These are phyloP conservation scores for Patagioenas fasciata DNA, from an alignment of 2,113 vertebrate species.

Conservation along the genomic window DNA sequence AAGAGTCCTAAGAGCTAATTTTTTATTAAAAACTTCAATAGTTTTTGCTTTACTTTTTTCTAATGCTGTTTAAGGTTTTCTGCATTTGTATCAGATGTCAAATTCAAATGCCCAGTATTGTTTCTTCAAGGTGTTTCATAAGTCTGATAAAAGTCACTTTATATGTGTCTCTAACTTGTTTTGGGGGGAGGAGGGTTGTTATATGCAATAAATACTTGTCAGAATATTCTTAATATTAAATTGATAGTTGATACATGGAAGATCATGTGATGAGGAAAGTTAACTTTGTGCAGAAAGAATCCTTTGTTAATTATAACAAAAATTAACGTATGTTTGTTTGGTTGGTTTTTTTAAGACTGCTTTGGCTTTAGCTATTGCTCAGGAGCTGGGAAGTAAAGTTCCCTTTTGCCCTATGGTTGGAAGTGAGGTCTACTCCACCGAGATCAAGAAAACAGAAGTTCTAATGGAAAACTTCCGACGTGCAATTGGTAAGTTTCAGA, in stretches of 20 bases:
- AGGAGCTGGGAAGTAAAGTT: slow-evolving; percentile 97
- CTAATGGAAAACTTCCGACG: slow-evolving; percentile 98
- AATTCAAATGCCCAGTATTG: not conserved
- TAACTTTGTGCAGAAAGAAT: not conserved
- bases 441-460: slow-evolving; percentile 99
- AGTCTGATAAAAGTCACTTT: not conserved
- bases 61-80: accelerated
- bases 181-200: not conserved
- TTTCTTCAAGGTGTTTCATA: not conserved
- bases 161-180: not conserved
- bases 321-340: not conserved
- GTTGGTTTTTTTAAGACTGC: slow-evolving; percentile 81
- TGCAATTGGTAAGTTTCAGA: slow-evolving; percentile 88
- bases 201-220: not conserved
- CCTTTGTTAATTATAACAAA: not conserved
- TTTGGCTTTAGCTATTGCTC: slow-evolving; percentile 93
- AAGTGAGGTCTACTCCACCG: slow-evolving; percentile 96
- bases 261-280: not conserved
- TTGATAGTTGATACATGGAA: not conserved
- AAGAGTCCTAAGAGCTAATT: not conserved
- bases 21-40: not conserved
- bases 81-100: not conserved
- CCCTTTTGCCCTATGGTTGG: slow-evolving; percentile 99
- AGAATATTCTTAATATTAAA: not conserved
- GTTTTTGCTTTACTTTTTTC: not conserved